phyloP scores from a whole-genome alignment of 2,113 vertebrate species.

The Emydura subglobosa region DNA sequence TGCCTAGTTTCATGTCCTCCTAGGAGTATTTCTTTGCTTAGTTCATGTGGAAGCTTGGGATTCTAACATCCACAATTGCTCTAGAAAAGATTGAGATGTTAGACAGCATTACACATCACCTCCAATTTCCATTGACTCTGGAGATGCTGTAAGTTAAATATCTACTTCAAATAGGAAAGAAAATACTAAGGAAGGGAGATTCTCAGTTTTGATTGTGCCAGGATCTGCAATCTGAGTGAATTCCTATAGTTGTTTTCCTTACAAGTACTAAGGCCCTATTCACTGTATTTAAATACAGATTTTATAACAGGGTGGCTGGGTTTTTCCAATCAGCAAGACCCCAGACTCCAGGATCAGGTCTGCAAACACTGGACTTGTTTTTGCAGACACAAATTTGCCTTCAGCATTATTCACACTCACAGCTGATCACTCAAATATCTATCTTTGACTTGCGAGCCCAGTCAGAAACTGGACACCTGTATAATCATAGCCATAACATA shows the following conservation, averaged over 20 bases:
- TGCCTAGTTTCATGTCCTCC: accelerated
- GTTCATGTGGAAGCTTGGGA: neutral
- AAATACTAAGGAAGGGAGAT: neutral
- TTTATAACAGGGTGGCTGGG: neutral
- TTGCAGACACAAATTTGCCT: neutral
- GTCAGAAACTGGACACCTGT: neutral
- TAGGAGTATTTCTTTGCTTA: neutral
- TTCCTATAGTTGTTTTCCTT: neutral
- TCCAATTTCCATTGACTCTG: neutral
- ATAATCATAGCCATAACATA: neutral
- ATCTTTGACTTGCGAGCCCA: neutral
- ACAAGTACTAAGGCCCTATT: neutral
- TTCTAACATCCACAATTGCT: neutral
- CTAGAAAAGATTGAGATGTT: neutral
- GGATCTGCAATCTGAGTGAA: neutral
- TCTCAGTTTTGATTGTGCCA: accelerated
- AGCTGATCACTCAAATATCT: neutral
- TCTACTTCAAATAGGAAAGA: neutral
- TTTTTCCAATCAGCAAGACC: neutral
- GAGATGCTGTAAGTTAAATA: neutral
- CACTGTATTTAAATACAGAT: neutral
- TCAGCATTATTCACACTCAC: neutral
- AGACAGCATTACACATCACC: neutral
- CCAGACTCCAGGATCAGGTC: neutral
- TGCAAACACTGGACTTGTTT: neutral